Base-by-base conservation (phyloP, 2,888 invertebrate species). In the Nemotelus nigrinus region DNA sequence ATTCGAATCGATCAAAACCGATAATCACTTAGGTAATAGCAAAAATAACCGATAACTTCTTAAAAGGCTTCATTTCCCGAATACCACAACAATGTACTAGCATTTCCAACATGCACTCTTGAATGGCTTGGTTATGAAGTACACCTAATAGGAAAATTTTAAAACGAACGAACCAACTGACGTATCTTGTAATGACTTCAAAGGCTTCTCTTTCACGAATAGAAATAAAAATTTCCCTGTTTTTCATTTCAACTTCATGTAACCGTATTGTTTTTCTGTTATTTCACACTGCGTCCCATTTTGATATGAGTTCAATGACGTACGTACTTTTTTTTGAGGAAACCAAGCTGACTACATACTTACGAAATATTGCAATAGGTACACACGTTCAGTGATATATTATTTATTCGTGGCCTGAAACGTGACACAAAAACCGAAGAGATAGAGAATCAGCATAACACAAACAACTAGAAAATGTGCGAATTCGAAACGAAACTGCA, bases 31-130 rank as follows among this genome's bases (percentile, higher is more conserved):
- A 63, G 41, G 43, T 63, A 63, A 63, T 43, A 7, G 43, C 5
- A 41, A 43, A 41, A 63, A 63, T 41, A 68, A 68, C 53, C 53
- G 68, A 68, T 53, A 48, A 53, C 44, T 50, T 8, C 48, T 74
- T 72, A 45, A 53, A 50, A 53, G 76, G 76, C 53, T 76, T 76
- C 76, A n/a, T 64, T 76, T 76, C 64, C 64, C 76, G 39, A 76
- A 65, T 65, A 63, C 50, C 43, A 8, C 63, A 65, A 63, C 63
- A 39, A 39, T 43, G 6, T 43, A 63, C 41, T 43, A 43, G 25
- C 6, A 7, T n/a, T 25, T 50, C 50, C 6, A 39, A 10, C n/a
- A 48, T 10, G 8, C 41, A 68, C 39, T 70, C 47, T 55, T 6
- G 8, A 39, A 53, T 47, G 10, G 7, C 25, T 25, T 25, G 25